Evolutionary conservation across 2,888 invertebrate genomes (phyloP), one percentile per base, ranked within the genome.

Genomic region (Ectemnius cavifrons): DNA sequence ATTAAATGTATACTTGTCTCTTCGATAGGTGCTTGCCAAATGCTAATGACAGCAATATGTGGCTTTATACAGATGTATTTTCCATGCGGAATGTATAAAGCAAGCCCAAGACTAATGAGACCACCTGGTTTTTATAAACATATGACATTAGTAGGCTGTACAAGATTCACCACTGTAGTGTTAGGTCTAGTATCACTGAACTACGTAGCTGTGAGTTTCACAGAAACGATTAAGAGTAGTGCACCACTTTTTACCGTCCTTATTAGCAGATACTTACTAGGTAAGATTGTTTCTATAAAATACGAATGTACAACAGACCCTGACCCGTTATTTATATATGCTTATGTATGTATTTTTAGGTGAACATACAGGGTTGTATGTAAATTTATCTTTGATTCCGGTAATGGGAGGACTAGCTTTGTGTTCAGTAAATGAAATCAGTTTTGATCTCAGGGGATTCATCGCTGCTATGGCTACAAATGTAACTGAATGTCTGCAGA

Each of bases 141-240:
- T 85, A 95, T 95, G 95, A 92, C 94, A 69, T 91, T 95, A 70
- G 95, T 95, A 37, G 95, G 95, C 16, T 94, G 94, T 77, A 94
- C 94, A 85, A 93, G 95, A 87, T 95, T 95, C 90, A 92, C 93
- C 62, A 95, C 95, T 5, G 95, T 96, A 65, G 93, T 95, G 71
- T 91, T 95, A 85, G 96, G 96, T 68, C 91, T 96, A 83, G 93
- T 95, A 66, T 95, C 96, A 8, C 91, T 96, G 68, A 95, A 95
- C 92, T 95, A 94, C 90, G 95, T 96, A 71, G 95, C 95, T 74
- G 95, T 96, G 69, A 95, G 95, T 89, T 96, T 96, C 89, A 95
- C 95, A 60, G 96, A 96, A 91, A 96, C 96, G 14, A 94, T 96
- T 61, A 96, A 96, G 90, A 95, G 95, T 90, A 95, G 95, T 46